Percentiles rank a stretch among this genome's conserved stretches.
These are phyloP conservation scores for Proterorhinus semilunaris DNA, from an alignment of 2,113 vertebrate species.

Conservation along the genomic window DNA sequence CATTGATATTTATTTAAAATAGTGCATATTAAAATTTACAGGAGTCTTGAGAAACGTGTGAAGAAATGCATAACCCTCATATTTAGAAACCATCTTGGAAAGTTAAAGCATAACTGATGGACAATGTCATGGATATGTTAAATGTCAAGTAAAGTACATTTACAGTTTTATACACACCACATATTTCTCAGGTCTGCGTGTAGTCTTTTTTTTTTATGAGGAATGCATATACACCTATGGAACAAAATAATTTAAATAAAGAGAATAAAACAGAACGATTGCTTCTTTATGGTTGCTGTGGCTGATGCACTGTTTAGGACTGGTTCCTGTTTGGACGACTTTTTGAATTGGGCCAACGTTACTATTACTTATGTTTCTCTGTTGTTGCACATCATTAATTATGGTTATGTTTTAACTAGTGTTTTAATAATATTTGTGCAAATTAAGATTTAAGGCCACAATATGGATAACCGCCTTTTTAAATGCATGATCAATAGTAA, in stretches of 20 bases:
- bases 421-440: constrained; percentile 18
- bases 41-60: constrained; percentile 58
- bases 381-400: constrained; percentile 42
- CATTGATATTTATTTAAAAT: constrained; percentile 81
- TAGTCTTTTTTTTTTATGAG: neutral
- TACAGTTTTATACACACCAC: constrained; percentile 29
- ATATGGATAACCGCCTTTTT: constrained; percentile 18
- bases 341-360: constrained; percentile 13
- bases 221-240: constrained; percentile 31
- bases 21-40: constrained; percentile 80
- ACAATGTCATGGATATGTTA: constrained; percentile 56
- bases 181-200: constrained; percentile 26
- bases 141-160: constrained; percentile 58
- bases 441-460: constrained; percentile 12
- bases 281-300: neutral
- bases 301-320: constrained; percentile 13
- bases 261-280: constrained; percentile 15
- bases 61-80: constrained; percentile 58
- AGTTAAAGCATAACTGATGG: constrained; percentile 72
- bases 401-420: constrained; percentile 14
- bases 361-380: constrained; percentile 10
- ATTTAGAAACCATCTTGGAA: constrained; percentile 56
- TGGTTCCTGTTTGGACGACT: constrained; percentile 16
- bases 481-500: constrained; percentile 11
- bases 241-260: constrained; percentile 34